Base-by-base conservation (phyloP, 2,797 vertebrate species). In the Coregonus suidteri region DNA sequence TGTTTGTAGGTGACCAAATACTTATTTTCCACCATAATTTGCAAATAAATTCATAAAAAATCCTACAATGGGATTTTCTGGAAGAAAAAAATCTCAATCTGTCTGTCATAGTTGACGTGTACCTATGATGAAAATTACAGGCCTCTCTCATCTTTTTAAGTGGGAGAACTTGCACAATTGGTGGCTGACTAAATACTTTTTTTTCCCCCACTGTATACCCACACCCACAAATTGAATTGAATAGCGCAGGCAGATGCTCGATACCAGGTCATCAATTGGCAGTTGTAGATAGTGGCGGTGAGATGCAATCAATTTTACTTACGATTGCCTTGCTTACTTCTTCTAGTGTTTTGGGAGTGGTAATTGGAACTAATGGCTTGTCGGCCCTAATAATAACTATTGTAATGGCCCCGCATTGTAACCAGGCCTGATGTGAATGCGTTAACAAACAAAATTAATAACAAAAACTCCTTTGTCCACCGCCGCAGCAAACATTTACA, bases 331-430 rank as follows among this genome's bases (percentile, higher is more conserved):
- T 89, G 89, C 91, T 93, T 91, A 84, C 86, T 89, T 79, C 76
- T 82, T 81, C 78, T 81, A 62, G 84, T 87, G 86, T 87, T 83
- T 75, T 41, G 80, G 77, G 79, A 86, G 87, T 89, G 90, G 87
- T 88, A 93, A 94, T 93, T 92, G 90, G 83, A 93, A 94, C 87
- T 84, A 94, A 94, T 94, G 90, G 86, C 89, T 93, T 93, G 92
- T 92, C 91, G 87, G 85, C 86, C 74, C 78, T 87, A 88, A 91
- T 94, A 91, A 93, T 88, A 85, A 86, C 31, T 77, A 77, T 78
- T 83, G 82, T 89, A 89, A 92, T 82, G 82, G 83, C 66, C 59
- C 76, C 31, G 41, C 37, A 80, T 85, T 87, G 85, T 86, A 86
- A 82, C 87, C 81, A 79, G 75, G 75, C 67, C 82, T 62, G 74